These are phyloP conservation scores for Metallyticus violacea DNA, from an alignment of 2,888 invertebrate genomes.

Conservation along the genomic window DNA sequence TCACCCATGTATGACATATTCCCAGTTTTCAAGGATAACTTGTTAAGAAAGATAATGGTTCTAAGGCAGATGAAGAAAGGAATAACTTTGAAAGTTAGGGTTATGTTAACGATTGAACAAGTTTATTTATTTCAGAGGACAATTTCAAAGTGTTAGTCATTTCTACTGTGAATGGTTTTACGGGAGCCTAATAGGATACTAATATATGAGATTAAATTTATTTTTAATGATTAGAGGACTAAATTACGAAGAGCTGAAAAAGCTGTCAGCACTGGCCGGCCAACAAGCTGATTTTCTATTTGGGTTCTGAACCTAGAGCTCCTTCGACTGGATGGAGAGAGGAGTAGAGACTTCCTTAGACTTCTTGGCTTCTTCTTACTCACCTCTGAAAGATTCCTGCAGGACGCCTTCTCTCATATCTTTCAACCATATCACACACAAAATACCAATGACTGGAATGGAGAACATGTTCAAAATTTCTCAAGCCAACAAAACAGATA, in stretches of 20 bases:
- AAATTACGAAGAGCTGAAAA: background rate
- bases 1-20: background rate
- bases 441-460: background rate
- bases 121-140: background rate
- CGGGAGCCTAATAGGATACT: background rate
- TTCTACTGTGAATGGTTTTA: background rate
- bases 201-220: background rate
- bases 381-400: background rate
- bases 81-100: background rate
- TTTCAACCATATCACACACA: background rate
- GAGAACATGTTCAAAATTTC: background rate
- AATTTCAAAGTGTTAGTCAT: background rate
- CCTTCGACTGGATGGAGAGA: background rate
- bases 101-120: background rate
- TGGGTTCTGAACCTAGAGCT: background rate
- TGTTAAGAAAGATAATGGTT: background rate
- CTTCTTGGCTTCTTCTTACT: background rate
- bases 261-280: background rate
- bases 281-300: background rate
- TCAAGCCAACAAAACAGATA: background rate
- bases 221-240: background rate
- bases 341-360: background rate
- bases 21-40: background rate
- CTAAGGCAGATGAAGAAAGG: background rate
- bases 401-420: background rate